A percentile compares a stretch with the other conserved stretches of the same genome.
Conservation (phyloP, 92 coral and sea anemone species). For the Paragorgia papillata region DNA sequence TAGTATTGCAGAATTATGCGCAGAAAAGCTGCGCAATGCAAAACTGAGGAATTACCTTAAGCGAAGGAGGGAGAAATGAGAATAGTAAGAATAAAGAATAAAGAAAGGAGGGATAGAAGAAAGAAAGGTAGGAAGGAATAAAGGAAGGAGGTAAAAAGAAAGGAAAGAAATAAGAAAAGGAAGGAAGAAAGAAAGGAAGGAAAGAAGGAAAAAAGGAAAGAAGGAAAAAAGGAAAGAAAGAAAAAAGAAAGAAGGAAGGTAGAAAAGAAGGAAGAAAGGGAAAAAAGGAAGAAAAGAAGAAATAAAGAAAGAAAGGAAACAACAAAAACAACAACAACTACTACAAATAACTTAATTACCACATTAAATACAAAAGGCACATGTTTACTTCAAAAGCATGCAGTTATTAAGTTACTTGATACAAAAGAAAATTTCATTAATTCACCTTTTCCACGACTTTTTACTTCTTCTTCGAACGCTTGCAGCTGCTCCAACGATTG, state of each 20-base stretch:
- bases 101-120: background rate
- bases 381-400: no score
- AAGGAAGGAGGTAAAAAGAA: background rate
- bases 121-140: background rate
- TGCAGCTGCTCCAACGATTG: conserved; percentile 83
- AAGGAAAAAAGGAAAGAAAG: no score
- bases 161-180: background rate
- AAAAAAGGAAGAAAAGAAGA: background rate
- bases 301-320: background rate
- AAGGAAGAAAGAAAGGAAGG: background rate
- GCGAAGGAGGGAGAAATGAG: background rate
- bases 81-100: background rate
- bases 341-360: background rate
- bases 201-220: no score
- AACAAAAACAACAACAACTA: background rate
- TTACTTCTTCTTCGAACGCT: conserved; percentile 86
- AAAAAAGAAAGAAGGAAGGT: background rate
- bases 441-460: conserved; percentile 42
- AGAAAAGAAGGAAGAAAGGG: background rate
- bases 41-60: no score
- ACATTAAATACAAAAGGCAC: no score
- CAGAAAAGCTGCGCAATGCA: no score
- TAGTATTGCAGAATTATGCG: no score
- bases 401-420: no score
- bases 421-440: no score